Evolutionary conservation across 2,888 invertebrate genomes (phyloP).

Genomic region (Yponomeuta sedellus): DNA sequence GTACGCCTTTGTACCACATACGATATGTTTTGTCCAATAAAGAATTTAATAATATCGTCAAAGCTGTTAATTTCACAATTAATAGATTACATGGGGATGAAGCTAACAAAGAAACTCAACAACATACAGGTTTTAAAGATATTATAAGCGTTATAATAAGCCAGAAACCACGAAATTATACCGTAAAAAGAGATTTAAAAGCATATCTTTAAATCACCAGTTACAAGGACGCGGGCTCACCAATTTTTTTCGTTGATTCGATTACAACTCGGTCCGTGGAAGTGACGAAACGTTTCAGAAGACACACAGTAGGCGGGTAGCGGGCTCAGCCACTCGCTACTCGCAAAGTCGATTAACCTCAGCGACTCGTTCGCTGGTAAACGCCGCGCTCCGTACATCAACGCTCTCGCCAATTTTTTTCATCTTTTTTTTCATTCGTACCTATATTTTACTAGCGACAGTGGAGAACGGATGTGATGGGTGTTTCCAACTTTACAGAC

Average conservation of each 20-base stretch:
- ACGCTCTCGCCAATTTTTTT: slow-evolving; percentile 5
- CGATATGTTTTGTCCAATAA: too few species aligned
- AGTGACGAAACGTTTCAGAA: not conserved
- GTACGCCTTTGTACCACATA: too few species aligned
- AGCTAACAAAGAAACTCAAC: too few species aligned
- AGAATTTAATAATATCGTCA: too few species aligned
- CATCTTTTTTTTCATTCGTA: not conserved
- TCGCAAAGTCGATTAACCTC: not conserved
- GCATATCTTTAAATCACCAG: too few species aligned
- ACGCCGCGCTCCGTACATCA: slow-evolving; percentile 5
- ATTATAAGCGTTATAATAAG: too few species aligned
- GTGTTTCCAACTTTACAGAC: slow-evolving; percentile 3
- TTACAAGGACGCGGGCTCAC: not conserved
- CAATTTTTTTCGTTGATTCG: not conserved
- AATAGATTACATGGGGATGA: too few species aligned
- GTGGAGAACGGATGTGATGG: slow-evolving; percentile 8
- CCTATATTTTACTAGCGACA: slow-evolving; percentile 7
- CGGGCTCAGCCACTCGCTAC: not conserved
- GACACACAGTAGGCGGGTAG: not conserved
- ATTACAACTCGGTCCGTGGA: not conserved
- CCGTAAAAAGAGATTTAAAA: too few species aligned
- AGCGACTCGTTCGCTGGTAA: not conserved
- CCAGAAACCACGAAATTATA: too few species aligned
- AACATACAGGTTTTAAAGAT: too few species aligned
- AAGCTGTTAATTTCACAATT: too few species aligned